Conservation (phyloP, 53 echinoderm and acorn worm genomes). For the Astropecten irregularis region DNA sequence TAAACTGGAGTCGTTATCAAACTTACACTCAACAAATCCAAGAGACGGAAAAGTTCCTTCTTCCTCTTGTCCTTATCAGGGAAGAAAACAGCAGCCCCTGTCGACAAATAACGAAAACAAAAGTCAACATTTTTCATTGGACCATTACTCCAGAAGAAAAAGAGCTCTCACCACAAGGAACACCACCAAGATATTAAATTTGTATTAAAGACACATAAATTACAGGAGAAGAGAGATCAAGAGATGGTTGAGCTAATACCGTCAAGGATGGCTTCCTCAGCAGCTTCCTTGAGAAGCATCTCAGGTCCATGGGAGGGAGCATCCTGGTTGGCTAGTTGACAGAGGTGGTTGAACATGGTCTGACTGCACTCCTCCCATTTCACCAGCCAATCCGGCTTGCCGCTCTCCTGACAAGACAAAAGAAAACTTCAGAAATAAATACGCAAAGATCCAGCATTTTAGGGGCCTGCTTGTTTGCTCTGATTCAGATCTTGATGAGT, state of each 20-base stretch:
- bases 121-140: too few species aligned
- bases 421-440: background rate
- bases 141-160: too few species aligned
- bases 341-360: slow-evolving; percentile 81
- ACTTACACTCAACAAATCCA: slow-evolving; percentile 79
- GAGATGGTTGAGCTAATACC: too few species aligned
- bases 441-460: background rate
- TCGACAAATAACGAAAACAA: background rate
- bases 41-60: slow-evolving; percentile 87
- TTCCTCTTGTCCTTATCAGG: slow-evolving; percentile 87
- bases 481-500: background rate
- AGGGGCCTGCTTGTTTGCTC: background rate
- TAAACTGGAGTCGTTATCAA: too few species aligned
- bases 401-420: background rate
- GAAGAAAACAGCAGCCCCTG: slow-evolving; percentile 96
- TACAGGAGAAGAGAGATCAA: too few species aligned
- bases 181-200: too few species aligned
- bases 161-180: too few species aligned
- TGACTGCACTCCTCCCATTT: slow-evolving; percentile 49
- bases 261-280: slow-evolving; percentile 72
- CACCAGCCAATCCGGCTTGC: slow-evolving; percentile 52
- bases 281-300: slow-evolving; percentile 60
- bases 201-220: too few species aligned
- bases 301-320: slow-evolving; percentile 44
- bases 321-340: slow-evolving; percentile 56